A percentile compares a stretch with the other conserved stretches of the same genome.
Conservation (phyloP, 53 echinoderm and acorn worm species). For the Henricia sp. region DNA sequence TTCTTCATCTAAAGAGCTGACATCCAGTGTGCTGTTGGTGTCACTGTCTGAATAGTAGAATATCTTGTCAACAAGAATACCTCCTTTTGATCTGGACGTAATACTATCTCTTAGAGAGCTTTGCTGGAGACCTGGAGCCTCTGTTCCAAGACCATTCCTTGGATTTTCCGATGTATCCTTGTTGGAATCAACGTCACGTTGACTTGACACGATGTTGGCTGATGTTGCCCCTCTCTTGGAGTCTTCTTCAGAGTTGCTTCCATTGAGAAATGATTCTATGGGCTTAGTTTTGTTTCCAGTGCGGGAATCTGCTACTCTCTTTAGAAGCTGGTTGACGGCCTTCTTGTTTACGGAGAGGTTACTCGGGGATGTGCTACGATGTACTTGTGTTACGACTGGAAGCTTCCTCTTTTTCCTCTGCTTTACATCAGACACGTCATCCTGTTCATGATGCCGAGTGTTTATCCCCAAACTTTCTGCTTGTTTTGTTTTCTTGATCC, state of each 20-base stretch:
- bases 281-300: neutral
- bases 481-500: neutral
- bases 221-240: constrained; percentile 4
- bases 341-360: constrained; percentile 20
- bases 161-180: constrained; percentile 2
- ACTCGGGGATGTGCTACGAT: constrained; percentile 38
- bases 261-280: neutral
- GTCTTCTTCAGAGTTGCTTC: neutral
- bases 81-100: neutral
- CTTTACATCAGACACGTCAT: neutral
- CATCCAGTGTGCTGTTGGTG: constrained; percentile 70
- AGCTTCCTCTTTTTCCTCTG: constrained; percentile 56
- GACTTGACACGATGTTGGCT: neutral
- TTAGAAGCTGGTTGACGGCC: constrained; percentile 22
- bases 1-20: constrained; percentile 77
- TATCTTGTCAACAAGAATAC: neutral
- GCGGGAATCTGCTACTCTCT: constrained; percentile 9
- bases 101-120: neutral
- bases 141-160: neutral
- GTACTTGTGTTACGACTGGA: constrained; percentile 44
- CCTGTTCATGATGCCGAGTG: neutral
- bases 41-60: constrained; percentile 46
- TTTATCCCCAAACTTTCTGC: neutral
- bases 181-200: neutral
- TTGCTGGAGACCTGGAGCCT: neutral